Evolutionary conservation across 2,113 vertebrate species (phyloP).

Genomic region (Poecilia latipinna): DNA sequence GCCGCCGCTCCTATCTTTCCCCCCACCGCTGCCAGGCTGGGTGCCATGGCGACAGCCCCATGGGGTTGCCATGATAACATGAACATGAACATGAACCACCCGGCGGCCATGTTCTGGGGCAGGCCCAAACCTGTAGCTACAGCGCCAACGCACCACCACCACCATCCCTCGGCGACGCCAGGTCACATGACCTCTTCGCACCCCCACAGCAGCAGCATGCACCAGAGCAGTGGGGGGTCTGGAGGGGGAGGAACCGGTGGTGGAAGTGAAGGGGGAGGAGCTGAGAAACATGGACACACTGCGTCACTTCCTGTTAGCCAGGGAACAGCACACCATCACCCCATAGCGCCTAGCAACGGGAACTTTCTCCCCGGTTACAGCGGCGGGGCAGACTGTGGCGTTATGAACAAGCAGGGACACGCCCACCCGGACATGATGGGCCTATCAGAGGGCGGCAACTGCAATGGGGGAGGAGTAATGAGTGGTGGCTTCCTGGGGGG

Average conservation of each 20-base stretch:
- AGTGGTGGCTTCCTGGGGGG: constrained; percentile 89
- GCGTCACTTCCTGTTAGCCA: constrained; percentile 81
- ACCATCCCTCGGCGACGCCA: constrained; percentile 31
- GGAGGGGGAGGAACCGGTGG: constrained; percentile 44
- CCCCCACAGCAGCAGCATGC: constrained; percentile 82
- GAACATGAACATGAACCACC: constrained; percentile 75
- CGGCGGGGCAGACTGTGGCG: constrained; percentile 83
- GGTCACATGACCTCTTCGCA: constrained; percentile 68
- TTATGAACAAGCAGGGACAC: constrained; percentile 89
- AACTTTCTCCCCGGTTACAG: constrained; percentile 86
- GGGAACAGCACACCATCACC: constrained; percentile 86
- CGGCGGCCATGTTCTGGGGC: constrained; percentile 82
- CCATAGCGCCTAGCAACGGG: constrained; percentile 74
- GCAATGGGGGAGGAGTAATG: constrained; percentile 87
- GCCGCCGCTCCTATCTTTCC: constrained; percentile 90
- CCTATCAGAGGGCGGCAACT: constrained; percentile 76
- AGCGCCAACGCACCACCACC: constrained; percentile 49
- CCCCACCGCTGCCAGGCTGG: constrained; percentile 82
- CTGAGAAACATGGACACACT: constrained; percentile 83
- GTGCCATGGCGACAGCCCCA: constrained; percentile 80
- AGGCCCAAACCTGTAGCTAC: constrained; percentile 68
- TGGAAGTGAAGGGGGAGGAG: constrained; percentile 73
- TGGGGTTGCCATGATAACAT: constrained; percentile 89
- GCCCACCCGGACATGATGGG: constrained; percentile 71
- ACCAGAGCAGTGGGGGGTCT: constrained; percentile 64